These are phyloP conservation scores for Elysia chlorotica DNA, from an alignment of 1,140 invertebrate species.

Conservation along the genomic window DNA sequence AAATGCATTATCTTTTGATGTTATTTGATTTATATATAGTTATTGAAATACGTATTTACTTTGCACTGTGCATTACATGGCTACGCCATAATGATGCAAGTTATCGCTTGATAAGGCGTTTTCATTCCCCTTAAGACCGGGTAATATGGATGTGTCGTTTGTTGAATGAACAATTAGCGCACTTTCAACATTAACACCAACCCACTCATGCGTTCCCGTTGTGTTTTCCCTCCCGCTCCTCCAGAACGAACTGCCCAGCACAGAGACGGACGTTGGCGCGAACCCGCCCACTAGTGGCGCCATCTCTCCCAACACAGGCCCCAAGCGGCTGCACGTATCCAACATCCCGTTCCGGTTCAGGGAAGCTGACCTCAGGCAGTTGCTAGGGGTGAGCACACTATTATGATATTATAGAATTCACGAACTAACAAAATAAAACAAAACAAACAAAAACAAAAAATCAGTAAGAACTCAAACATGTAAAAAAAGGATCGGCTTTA, in stretches of 20 bases:
- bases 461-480: too few relatives aligned
- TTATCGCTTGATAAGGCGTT: too few relatives aligned
- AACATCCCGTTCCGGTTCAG: slow-evolving; percentile 99
- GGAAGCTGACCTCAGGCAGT: slow-evolving; percentile 94
- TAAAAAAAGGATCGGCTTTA: too few relatives aligned
- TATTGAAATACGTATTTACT: too few relatives aligned
- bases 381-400: slow-evolving; percentile 83
- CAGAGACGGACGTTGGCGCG: neutral
- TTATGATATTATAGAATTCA: too few relatives aligned
- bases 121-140: too few relatives aligned
- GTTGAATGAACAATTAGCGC: too few relatives aligned
- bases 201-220: neutral
- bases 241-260: slow-evolving; percentile 2
- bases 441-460: too few relatives aligned
- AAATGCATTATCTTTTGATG: neutral
- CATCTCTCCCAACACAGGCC: slow-evolving; percentile 41
- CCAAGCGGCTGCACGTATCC: slow-evolving; percentile 74
- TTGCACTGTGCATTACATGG: too few relatives aligned
- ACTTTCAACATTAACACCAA: neutral
- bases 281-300: slow-evolving; percentile 20
- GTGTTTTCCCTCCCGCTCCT: neutral
- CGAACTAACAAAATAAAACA: too few relatives aligned
- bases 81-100: too few relatives aligned
- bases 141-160: too few relatives aligned
- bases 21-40: neutral